phyloP scores from a whole-genome alignment of 2,888 invertebrate species.

The Mylabris sibirica region DNA sequence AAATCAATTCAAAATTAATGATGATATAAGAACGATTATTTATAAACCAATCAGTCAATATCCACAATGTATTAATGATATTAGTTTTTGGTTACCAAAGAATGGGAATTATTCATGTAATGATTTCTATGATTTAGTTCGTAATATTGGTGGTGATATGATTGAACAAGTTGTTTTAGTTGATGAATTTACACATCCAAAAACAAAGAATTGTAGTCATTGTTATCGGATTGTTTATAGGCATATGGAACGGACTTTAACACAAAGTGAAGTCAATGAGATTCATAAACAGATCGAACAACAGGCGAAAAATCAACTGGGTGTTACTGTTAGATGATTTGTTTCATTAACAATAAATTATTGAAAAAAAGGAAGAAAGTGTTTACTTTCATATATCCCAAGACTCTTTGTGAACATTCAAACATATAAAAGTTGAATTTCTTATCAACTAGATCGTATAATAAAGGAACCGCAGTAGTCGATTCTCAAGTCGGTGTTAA shows the following conservation, averaged over 20 bases:
- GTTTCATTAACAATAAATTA: neutral
- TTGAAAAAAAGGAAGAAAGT: neutral
- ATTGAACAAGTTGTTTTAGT: constrained; percentile 88
- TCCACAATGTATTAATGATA: constrained; percentile 89
- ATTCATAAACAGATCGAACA: constrained; percentile 81
- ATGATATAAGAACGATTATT: constrained; percentile 71
- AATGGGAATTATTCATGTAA: constrained; percentile 74
- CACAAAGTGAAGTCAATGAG: constrained; percentile 84
- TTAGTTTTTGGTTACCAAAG: constrained; percentile 95
- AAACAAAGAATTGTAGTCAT: constrained; percentile 81
- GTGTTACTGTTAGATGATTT: constrained; percentile 26
- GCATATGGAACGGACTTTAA: constrained; percentile 88
- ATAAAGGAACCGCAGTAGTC: no score
- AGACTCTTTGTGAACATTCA: no score
- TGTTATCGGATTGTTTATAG: constrained; percentile 94
- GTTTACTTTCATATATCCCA: no score
- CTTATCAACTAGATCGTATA: no score
- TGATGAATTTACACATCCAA: constrained; percentile 88
- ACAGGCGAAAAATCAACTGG: constrained; percentile 12
- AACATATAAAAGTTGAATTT: no score
- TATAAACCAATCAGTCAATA: constrained; percentile 86
- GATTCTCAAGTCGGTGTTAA: no score
- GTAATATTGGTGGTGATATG: constrained; percentile 88
- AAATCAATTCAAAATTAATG: constrained; percentile 82
- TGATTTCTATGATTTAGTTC: constrained; percentile 92